Evolutionary conservation across 2,888 invertebrate genomes (phyloP).

Genomic region (Cyclophora albipunctata): DNA sequence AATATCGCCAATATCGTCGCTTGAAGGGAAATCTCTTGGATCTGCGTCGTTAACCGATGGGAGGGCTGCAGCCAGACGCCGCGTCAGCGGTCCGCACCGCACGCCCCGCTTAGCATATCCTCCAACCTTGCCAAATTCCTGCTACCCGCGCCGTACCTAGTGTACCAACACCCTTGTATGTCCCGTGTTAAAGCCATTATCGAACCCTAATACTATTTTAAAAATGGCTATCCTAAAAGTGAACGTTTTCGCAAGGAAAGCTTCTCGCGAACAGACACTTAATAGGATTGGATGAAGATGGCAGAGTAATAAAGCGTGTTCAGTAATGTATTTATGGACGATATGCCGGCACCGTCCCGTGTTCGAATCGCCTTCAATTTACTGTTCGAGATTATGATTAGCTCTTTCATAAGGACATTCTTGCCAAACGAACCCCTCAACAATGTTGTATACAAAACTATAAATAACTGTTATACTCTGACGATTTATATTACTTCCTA

Average conservation of each 20-base stretch:
- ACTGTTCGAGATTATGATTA: conserved; percentile 53
- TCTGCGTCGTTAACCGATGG: conserved; percentile 55
- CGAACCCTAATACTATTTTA: conserved; percentile 65
- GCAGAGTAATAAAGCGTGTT: conserved; percentile 72
- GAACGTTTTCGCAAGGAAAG: conserved; percentile 48
- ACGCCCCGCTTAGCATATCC: conserved; percentile 59
- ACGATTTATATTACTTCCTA: conserved; percentile 12
- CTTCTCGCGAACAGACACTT: conserved; percentile 60
- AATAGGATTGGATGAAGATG: conserved; percentile 72
- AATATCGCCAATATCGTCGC: conserved; percentile 51
- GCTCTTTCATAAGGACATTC: conserved; percentile 31
- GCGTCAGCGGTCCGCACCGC: conserved; percentile 51
- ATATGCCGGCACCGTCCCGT: conserved; percentile 47
- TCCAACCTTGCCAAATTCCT: conserved; percentile 51
- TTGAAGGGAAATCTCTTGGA: conserved; percentile 45
- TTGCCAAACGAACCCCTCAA: conserved; percentile 13
- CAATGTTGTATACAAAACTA: conserved; percentile 20
- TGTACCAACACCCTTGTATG: conserved; percentile 51
- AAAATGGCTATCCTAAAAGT: conserved; percentile 62
- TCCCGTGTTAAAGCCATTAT: conserved; percentile 63
- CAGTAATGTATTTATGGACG: conserved; percentile 69
- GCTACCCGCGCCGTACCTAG: conserved; percentile 24
- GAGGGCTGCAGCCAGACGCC: conserved; percentile 44
- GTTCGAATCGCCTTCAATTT: conserved; percentile 58
- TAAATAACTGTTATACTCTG: conserved; percentile 20